A percentile compares a stretch with the other conserved stretches of the same genome.
Conservation (phyloP, 92 coral and sea anemone genomes). For the Bergia puertoricense region DNA sequence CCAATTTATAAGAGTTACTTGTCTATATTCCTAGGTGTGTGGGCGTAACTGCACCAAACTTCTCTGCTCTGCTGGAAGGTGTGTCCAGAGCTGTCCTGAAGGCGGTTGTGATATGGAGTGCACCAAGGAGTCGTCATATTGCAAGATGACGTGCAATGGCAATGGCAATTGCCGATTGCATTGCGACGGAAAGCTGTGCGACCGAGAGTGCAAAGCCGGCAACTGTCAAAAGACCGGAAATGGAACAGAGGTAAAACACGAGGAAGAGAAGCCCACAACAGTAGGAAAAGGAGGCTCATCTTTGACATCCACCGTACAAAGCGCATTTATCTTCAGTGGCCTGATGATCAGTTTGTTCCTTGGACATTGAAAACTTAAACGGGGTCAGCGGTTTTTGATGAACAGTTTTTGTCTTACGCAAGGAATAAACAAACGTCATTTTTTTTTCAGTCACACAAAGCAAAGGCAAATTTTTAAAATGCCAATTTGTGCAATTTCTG, state of each 20-base stretch:
- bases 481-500: neutral
- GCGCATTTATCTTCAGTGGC: neutral
- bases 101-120: conserved; percentile 23
- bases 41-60: conserved; percentile 22
- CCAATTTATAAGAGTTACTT: too few species aligned
- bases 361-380: neutral
- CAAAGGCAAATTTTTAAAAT: too few species aligned
- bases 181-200: conserved; percentile 18
- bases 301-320: neutral
- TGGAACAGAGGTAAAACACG: conserved; percentile 8
- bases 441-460: too few species aligned
- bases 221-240: conserved; percentile 1
- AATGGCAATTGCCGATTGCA: conserved; percentile 9
- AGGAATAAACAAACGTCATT: too few species aligned
- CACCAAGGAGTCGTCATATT: conserved; percentile 2
- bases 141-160: conserved; percentile 17
- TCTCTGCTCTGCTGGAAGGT: conserved; percentile 20
- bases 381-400: neutral
- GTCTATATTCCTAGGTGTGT: neutral
- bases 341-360: conserved; percentile 1
- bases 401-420: neutral
- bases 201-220: conserved; percentile 14
- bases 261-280: neutral
- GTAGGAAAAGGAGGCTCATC: neutral
- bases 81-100: conserved; percentile 20